These are phyloP conservation scores for Dipodomys stephensi DNA, from an alignment of 2,113 vertebrate species.

Conservation along the genomic window DNA sequence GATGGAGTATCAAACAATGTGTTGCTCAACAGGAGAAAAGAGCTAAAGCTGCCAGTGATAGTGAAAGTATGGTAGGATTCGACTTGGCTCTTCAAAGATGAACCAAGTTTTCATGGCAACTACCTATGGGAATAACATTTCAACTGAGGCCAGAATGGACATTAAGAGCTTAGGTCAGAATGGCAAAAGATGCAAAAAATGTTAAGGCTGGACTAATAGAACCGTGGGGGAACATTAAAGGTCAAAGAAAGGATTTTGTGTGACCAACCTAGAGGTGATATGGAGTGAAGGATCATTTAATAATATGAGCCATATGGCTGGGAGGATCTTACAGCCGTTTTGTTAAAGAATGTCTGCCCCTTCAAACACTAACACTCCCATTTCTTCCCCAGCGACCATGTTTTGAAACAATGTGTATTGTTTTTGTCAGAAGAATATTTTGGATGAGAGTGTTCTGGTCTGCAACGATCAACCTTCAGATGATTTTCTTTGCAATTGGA, in stretches of 20 bases:
- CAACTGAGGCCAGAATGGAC: not conserved
- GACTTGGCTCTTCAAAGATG: not conserved
- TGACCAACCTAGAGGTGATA: not conserved
- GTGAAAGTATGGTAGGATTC: not conserved
- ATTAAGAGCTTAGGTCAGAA: not conserved
- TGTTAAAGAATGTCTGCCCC: not conserved
- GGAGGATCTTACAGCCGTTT: not conserved
- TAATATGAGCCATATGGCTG: not conserved
- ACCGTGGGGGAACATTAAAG: not conserved
- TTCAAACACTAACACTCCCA: not conserved
- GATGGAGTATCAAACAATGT: not conserved
- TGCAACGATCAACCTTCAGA: too few species aligned
- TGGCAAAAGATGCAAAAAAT: not conserved
- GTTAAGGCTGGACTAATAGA: not conserved
- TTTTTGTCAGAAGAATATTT: not conserved
- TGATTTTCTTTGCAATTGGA: not conserved
- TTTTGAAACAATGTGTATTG: not conserved
- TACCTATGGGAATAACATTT: not conserved
- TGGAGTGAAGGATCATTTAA: not conserved
- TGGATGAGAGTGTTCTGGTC: not conserved
- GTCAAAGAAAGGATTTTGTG: not conserved
- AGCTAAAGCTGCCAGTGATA: not conserved
- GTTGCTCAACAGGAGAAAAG: not conserved
- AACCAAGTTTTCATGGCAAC: not conserved
- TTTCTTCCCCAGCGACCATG: not conserved